These are phyloP conservation scores for Hepsetus odoe DNA, from an alignment of 2,113 vertebrate genomes.

Conservation along the genomic window DNA sequence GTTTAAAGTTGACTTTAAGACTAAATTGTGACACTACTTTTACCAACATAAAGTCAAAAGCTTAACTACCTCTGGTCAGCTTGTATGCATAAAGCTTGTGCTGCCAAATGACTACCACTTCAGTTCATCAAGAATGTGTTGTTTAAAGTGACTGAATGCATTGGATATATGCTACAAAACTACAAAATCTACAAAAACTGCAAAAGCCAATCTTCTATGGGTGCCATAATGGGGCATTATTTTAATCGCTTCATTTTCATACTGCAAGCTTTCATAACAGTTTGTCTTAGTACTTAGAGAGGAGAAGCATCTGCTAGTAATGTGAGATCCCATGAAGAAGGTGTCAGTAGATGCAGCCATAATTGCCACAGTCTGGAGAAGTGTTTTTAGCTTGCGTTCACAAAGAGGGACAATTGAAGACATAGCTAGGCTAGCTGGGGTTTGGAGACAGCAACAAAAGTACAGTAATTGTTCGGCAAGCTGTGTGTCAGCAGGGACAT, in stretches of 20 bases:
- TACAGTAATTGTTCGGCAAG: slow-evolving; percentile 71
- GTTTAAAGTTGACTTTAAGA: too few relatives aligned
- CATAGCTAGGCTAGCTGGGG: slow-evolving; percentile 52
- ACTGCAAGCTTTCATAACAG: slow-evolving; percentile 56
- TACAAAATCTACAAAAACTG: too few relatives aligned
- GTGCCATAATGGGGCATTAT: slow-evolving; percentile 61
- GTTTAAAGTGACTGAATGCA: not conserved
- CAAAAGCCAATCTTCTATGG: slow-evolving; percentile 51
- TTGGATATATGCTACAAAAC: not conserved
- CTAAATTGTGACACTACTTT: too few relatives aligned
- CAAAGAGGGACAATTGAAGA: slow-evolving; percentile 61
- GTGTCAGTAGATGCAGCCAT: slow-evolving; percentile 59
- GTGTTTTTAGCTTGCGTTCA: slow-evolving; percentile 55
- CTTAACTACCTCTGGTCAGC: too few relatives aligned
- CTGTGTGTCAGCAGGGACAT: slow-evolving; percentile 64
- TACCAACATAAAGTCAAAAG: too few relatives aligned
- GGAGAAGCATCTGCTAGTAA: slow-evolving; percentile 59
- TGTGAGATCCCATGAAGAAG: slow-evolving; percentile 63
- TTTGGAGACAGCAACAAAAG: slow-evolving; percentile 64
- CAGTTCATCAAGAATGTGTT: slow-evolving; percentile 1
- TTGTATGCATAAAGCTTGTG: too few relatives aligned
- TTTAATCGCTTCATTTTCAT: slow-evolving; percentile 66
- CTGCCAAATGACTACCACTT: not conserved
- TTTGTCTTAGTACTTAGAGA: slow-evolving; percentile 61
- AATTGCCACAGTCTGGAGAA: slow-evolving; percentile 62